Conservation (phyloP, 2,888 invertebrate species). For the Xestia xanthographa region DNA sequence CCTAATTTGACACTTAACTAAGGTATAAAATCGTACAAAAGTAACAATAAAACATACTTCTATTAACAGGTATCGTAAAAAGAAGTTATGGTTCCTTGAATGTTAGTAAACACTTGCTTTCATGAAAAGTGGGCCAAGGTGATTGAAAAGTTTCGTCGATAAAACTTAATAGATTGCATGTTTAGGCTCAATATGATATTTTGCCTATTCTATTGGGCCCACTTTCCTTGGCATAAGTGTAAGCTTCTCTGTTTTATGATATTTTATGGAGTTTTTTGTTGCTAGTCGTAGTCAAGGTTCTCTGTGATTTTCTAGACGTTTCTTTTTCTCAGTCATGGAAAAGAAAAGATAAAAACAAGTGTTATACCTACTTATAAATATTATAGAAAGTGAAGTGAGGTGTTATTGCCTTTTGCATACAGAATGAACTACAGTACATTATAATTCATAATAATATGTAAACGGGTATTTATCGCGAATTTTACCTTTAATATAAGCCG, state of each 20-base stretch:
- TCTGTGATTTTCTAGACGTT: constrained; percentile 7
- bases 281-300: neutral
- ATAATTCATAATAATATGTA: no score
- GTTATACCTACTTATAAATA: no score
- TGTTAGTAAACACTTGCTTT: constrained; percentile 51
- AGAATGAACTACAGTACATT: neutral
- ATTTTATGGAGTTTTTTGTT: constrained; percentile 30
- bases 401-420: neutral
- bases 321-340: neutral
- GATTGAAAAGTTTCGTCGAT: constrained; percentile 52
- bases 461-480: no score
- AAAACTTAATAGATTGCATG: constrained; percentile 53
- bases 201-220: constrained; percentile 44
- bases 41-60: constrained; percentile 15
- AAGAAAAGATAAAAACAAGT: neutral
- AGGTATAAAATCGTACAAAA: constrained; percentile 31
- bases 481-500: no score
- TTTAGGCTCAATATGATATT: constrained; percentile 32
- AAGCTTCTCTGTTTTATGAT: constrained; percentile 34
- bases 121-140: constrained; percentile 51
- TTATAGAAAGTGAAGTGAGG: neutral
- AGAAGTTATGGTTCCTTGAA: constrained; percentile 17
- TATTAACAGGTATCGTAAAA: constrained; percentile 41
- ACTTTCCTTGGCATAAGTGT: constrained; percentile 40
- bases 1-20: constrained; percentile 39